Base-by-base conservation (phyloP, 2,888 invertebrate species). In the Sthenelais limicola region DNA sequence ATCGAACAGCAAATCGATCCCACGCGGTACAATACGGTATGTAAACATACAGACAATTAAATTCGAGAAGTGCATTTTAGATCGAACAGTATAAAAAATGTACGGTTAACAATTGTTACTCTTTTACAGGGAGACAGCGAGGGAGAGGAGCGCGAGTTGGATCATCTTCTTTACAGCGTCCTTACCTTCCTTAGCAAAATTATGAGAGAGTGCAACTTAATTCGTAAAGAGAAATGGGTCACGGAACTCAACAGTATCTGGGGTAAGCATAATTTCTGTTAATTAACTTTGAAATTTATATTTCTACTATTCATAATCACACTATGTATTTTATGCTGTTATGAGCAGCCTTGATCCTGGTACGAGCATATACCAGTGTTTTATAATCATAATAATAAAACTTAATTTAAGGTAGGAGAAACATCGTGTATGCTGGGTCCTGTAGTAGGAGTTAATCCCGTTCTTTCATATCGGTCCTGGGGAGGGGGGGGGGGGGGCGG, bases 1-100 rank as follows among this genome's bases (percentile, higher is more conserved):
- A 83, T 91, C 5, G 85, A 90, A 72, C 88, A 90, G 78, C 90
- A 91, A 43, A 84, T 92, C 3, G 78, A 84, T 18, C 82, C 85
- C 15, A 77, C 74, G 26, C 78, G 78, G 43, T 78, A 76, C 73
- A 71, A 51, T 32, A 68, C 78, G 70, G 82, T 82, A 24, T 28
- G 71, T 48, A 52, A 9, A 49, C 28, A 43, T 52, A n/a, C n/a
- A 9, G 56, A 35, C 9, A 43, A 15, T n/a, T n/a, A n/a, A n/a
- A n/a, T n/a, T n/a, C n/a, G n/a, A n/a, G n/a, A n/a, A n/a, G n/a
- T n/a, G n/a, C n/a, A n/a, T n/a, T n/a, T n/a, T n/a, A n/a, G n/a
- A n/a, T n/a, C n/a, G n/a, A n/a, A n/a, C n/a, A n/a, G n/a, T n/a
- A n/a, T n/a, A n/a, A n/a, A n/a, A n/a, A n/a, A n/a, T n/a, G n/a